Percentiles rank a stretch among this genome's conserved stretches.
Conservation (phyloP, 2,113 vertebrate species). For the Pachycephala philippinensis region DNA sequence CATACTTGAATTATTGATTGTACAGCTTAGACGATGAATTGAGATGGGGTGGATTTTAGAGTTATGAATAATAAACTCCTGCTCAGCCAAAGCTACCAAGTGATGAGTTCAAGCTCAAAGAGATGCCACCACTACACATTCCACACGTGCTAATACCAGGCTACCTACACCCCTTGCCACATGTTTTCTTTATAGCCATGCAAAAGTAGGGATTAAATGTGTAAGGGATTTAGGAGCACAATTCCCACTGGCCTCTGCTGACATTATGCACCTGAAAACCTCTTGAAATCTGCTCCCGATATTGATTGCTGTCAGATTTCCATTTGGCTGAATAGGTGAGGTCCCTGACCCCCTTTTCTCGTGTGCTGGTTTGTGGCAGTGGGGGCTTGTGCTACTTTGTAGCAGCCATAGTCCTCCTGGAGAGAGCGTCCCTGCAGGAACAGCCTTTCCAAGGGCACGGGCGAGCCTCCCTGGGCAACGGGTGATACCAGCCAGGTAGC, state of each 20-base stretch:
- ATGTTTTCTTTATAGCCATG: background rate
- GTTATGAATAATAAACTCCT: conserved; percentile 9
- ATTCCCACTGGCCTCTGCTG: background rate
- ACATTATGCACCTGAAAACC: background rate
- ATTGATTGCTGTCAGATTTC: background rate
- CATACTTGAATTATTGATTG: conserved; percentile 11
- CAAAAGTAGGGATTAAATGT: background rate
- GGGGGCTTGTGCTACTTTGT: too few species aligned
- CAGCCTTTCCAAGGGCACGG: too few species aligned
- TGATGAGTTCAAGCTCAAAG: background rate
- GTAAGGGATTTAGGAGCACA: background rate
- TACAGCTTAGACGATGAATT: background rate
- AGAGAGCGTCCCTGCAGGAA: too few species aligned
- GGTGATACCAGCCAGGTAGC: too few species aligned
- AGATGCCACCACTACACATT: background rate
- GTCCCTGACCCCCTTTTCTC: background rate
- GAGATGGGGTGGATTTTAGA: background rate
- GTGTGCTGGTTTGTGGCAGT: too few species aligned
- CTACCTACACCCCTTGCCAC: background rate
- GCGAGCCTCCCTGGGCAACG: too few species aligned
- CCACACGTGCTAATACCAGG: background rate
- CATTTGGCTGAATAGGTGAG: conserved; percentile 6
- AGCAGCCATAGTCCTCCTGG: too few species aligned
- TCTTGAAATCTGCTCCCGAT: background rate
- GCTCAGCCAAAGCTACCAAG: background rate